A percentile compares a stretch with the other conserved stretches of the same genome.
These are phyloP conservation scores for Biston stratarius DNA, from an alignment of 2,888 invertebrate species.

Conservation along the genomic window DNA sequence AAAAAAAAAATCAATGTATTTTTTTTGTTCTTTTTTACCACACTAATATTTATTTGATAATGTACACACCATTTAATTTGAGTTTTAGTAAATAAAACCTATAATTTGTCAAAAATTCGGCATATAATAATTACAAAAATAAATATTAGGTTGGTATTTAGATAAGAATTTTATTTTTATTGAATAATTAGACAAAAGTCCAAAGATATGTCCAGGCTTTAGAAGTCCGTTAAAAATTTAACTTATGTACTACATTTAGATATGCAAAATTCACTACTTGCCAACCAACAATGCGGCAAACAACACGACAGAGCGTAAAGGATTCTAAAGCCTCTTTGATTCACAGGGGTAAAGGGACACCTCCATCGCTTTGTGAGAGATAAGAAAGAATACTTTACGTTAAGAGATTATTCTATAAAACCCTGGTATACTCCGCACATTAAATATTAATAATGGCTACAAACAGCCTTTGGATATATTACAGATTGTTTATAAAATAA, in stretches of 20 bases:
- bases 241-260: neutral
- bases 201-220: too few species aligned
- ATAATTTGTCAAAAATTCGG: too few species aligned
- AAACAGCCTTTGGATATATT: neutral
- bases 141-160: too few species aligned
- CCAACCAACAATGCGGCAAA: slow-evolving; percentile 11
- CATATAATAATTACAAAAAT: too few species aligned
- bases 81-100: too few species aligned
- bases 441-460: slow-evolving; percentile 8
- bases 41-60: too few species aligned
- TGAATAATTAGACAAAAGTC: too few species aligned
- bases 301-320: slow-evolving; percentile 27
- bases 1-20: too few species aligned
- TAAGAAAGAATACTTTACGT: slow-evolving; percentile 32
- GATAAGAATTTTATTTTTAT: too few species aligned
- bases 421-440: slow-evolving; percentile 13
- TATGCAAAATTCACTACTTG: slow-evolving; percentile 10
- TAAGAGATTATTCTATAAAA: slow-evolving; percentile 27
- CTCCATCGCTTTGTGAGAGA: slow-evolving; percentile 23
- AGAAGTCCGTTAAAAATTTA: neutral
- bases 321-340: slow-evolving; percentile 29
- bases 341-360: slow-evolving; percentile 29
- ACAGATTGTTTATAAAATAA: neutral
- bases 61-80: too few species aligned
- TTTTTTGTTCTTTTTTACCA: too few species aligned